Evolutionary conservation across 1,140 invertebrate genomes (phyloP).

Genomic region (Brachionus asplanchnoidis): DNA sequence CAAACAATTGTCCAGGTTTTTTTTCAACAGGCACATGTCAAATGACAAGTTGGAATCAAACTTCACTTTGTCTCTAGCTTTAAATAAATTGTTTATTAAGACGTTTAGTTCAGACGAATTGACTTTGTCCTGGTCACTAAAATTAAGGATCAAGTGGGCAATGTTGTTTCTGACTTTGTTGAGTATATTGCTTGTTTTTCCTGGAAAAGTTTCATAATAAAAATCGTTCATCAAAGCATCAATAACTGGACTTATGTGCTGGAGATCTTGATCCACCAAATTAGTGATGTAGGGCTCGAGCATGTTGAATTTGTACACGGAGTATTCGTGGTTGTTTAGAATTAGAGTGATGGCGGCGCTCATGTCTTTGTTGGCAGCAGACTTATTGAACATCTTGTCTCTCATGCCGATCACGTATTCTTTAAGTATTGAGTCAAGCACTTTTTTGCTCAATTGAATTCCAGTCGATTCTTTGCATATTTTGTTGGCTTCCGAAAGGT

Average conservation of each 20-base stretch:
- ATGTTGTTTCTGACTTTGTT: neutral
- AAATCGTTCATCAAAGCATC: slow-evolving; percentile 17
- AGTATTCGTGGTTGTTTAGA: slow-evolving; percentile 2
- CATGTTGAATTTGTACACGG: slow-evolving; percentile 28
- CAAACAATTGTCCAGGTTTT: slow-evolving; percentile 19
- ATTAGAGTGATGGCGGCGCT: neutral
- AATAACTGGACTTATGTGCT: neutral
- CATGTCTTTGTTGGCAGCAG: neutral
- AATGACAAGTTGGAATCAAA: neutral
- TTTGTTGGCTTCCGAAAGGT: neutral
- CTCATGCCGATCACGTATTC: neutral
- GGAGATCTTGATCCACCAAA: neutral
- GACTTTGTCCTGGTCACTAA: neutral
- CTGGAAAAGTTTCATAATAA: slow-evolving; percentile 11
- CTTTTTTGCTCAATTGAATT: slow-evolving; percentile 17
- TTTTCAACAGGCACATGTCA: neutral
- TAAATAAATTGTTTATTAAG: neutral
- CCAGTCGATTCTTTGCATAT: neutral
- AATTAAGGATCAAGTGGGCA: neutral
- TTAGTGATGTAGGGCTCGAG: neutral
- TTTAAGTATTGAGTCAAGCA: slow-evolving; percentile 12
- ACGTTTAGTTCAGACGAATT: neutral
- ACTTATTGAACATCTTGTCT: neutral
- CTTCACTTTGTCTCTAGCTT: neutral
- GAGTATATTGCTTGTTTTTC: neutral